A percentile compares a stretch with the other conserved stretches of the same genome.
These are phyloP conservation scores for Muraenolepis orangiensis DNA, from an alignment of 2,797 vertebrate genomes.

Conservation along the genomic window DNA sequence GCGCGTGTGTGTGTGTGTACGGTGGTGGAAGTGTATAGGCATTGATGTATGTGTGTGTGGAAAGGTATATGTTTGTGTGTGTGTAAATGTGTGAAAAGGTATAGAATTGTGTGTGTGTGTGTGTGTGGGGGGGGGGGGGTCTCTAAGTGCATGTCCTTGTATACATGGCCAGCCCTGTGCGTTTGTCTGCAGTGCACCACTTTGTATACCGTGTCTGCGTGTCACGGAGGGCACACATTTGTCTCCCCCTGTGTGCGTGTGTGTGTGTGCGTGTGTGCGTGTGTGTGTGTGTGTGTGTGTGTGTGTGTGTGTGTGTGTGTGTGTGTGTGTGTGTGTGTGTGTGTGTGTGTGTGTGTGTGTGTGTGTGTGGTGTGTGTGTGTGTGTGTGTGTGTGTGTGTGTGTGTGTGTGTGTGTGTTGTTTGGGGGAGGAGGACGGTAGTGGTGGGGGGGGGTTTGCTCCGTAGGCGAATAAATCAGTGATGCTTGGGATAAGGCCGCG, in stretches of 20 bases:
- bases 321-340: conserved; percentile 71
- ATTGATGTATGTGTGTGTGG: conserved; percentile 32
- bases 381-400: conserved; percentile 73
- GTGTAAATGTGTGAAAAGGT: conserved; percentile 54
- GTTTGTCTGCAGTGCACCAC: conserved; percentile 45
- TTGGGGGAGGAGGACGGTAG: no score
- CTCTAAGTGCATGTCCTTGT: conserved; percentile 1
- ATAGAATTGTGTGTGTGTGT: conserved; percentile 56
- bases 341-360: conserved; percentile 79
- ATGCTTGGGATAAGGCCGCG: conserved; percentile 89
- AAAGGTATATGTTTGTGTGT: conserved; percentile 63
- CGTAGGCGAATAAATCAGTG: conserved; percentile 86
- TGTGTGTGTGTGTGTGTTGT: conserved; percentile 79
- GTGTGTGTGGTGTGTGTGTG: conserved; percentile 76
- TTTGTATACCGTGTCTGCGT: conserved; percentile 49
- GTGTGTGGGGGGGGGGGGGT: no score
- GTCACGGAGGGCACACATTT: conserved; percentile 58
- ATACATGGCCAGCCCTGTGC: background rate
- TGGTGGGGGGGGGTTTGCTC: conserved; percentile 78
- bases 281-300: conserved; percentile 74
- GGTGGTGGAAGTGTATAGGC: conserved; percentile 1
- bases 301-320: conserved; percentile 77
- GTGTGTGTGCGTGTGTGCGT: conserved; percentile 58
- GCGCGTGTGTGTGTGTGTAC: conserved; percentile 47
- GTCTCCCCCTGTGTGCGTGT: conserved; percentile 29